phyloP scores from a whole-genome alignment of 2,797 vertebrate species.

The Antrozous pallidus region DNA sequence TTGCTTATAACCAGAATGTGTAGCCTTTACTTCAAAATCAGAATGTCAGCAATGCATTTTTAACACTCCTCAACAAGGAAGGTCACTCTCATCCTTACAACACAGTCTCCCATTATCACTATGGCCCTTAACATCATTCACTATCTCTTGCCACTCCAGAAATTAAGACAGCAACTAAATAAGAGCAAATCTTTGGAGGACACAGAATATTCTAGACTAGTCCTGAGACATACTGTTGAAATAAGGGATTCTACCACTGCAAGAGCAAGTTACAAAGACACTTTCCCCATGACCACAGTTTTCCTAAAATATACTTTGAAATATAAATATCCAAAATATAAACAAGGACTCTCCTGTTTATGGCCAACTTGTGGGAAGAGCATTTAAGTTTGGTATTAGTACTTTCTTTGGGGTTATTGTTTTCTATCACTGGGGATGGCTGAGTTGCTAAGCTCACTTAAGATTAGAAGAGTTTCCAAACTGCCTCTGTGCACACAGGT shows the following conservation, averaged over 20 bases:
- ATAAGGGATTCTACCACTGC: background rate
- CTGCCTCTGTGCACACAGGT: conserved; percentile 48
- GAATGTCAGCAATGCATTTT: background rate
- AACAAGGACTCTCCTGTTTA: conserved; percentile 12
- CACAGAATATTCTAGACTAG: background rate
- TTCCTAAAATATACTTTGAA: conserved; percentile 17
- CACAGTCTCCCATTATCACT: background rate
- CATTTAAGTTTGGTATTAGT: conserved; percentile 38
- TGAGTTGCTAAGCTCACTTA: conserved; percentile 47
- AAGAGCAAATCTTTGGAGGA: background rate
- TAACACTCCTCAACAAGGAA: background rate
- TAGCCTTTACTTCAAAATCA: background rate
- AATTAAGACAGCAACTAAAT: conserved; percentile 3
- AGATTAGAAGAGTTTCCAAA: conserved; percentile 49
- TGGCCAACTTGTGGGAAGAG: background rate
- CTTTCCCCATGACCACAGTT: background rate
- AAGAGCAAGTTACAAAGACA: background rate
- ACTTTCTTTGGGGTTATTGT: background rate
- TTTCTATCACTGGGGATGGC: conserved; percentile 38
- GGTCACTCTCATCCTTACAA: background rate
- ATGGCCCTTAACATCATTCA: background rate
- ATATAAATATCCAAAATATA: conserved; percentile 32
- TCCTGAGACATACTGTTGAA: background rate
- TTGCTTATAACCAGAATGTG: background rate
- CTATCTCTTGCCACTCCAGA: background rate